Conservation (phyloP, 2,113 vertebrate genomes). For the Enhydra lutris region DNA sequence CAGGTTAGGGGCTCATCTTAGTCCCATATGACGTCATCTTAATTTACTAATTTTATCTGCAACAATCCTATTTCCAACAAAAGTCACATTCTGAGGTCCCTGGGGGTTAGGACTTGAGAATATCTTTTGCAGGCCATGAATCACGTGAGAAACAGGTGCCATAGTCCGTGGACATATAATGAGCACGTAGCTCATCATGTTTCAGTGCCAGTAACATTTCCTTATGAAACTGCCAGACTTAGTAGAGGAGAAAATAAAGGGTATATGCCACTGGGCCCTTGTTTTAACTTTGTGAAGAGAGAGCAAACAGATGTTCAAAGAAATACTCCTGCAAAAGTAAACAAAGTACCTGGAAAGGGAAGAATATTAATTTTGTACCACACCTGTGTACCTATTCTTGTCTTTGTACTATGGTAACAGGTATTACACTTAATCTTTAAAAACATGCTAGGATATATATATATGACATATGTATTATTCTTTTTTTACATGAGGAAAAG, state of each 20-base stretch:
- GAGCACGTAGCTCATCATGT: not conserved
- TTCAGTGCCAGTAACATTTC: not conserved
- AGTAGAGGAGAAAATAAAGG: not conserved
- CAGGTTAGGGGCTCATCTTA: not conserved
- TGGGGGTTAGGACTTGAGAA: not conserved
- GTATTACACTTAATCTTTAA: not conserved
- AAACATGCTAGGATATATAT: not conserved
- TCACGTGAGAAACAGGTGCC: not conserved
- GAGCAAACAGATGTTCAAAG: not conserved
- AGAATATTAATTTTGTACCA: not conserved
- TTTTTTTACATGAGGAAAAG: not conserved
- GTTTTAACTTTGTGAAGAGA: not conserved
- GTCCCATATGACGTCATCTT: not conserved
- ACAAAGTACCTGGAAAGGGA: not conserved
- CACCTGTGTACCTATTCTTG: not conserved
- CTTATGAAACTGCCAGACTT: not conserved
- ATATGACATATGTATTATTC: not conserved
- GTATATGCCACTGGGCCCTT: not conserved
- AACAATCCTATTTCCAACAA: not conserved
- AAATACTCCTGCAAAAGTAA: not conserved
- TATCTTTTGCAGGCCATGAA: not conserved
- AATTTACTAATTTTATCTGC: not conserved
- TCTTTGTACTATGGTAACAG: not conserved
- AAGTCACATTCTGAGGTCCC: not conserved
- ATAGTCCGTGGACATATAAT: not conserved